Percentiles rank a stretch among this genome's conserved stretches.
phyloP scores from a whole-genome alignment of 1,140 invertebrate species.

The Polyergus mexicanus region DNA sequence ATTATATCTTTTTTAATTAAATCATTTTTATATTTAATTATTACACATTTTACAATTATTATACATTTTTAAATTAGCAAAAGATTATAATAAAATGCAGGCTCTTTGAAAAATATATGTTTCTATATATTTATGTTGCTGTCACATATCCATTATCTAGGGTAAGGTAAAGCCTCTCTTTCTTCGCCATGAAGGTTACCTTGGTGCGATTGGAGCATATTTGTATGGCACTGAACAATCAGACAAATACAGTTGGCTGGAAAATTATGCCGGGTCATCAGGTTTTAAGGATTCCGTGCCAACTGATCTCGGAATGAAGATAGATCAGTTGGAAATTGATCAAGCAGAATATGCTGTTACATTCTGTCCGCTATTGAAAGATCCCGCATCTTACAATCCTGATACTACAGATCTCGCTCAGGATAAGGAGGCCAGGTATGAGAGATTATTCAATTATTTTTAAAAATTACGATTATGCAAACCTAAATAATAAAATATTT shows the following conservation, averaged over 20 bases:
- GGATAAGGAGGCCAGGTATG: conserved; percentile 92
- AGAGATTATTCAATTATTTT: conserved; percentile 37
- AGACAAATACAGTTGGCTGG: conserved; percentile 90
- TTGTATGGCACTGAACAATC: conserved; percentile 90
- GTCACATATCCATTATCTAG: conserved; percentile 71
- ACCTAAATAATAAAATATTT: conserved; percentile 24
- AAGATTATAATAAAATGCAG: conserved; percentile 4
- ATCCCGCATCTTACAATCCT: conserved; percentile 91
- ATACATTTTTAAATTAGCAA: no score
- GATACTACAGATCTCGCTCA: conserved; percentile 96
- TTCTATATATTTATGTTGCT: conserved; percentile 49
- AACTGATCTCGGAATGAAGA: conserved; percentile 84
- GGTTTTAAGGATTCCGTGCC: conserved; percentile 88
- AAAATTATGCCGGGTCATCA: conserved; percentile 92
- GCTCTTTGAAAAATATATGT: background rate
- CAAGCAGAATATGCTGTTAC: conserved; percentile 88
- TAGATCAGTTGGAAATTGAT: conserved; percentile 91
- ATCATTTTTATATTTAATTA: background rate
- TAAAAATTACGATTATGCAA: background rate
- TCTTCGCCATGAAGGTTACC: conserved; percentile 92
- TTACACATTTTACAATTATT: no score
- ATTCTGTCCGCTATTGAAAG: conserved; percentile 89
- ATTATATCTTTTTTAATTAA: conserved; percentile 29
- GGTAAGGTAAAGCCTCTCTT: conserved; percentile 91
- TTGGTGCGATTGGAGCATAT: conserved; percentile 93